Evolutionary conservation across 2,797 vertebrate genomes (phyloP).

Genomic region (Brachyalestes nurse): DNA sequence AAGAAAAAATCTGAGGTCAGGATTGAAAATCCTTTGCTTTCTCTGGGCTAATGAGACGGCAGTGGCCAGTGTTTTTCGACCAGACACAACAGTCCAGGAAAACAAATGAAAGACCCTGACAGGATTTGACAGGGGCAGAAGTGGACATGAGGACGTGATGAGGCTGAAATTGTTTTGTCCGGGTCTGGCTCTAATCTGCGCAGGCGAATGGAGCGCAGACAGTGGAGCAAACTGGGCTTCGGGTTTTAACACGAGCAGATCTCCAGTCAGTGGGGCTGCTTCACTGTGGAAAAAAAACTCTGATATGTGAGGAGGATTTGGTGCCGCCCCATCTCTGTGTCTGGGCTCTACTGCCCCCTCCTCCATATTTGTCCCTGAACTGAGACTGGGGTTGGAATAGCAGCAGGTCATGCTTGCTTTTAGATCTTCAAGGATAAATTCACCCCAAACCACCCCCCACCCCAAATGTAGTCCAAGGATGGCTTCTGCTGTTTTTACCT

Average conservation of each 20-base stretch:
- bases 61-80: neutral
- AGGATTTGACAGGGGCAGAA: neutral
- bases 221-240: neutral
- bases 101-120: neutral
- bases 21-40: no score
- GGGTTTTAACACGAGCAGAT: neutral
- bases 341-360: no score
- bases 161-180: neutral
- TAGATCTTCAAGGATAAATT: no score
- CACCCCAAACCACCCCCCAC: no score
- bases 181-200: neutral
- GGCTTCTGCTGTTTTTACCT: no score
- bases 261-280: neutral
- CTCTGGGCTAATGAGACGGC: neutral
- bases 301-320: neutral
- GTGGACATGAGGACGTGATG: neutral
- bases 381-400: no score
- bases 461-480: no score
- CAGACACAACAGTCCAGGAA: neutral
- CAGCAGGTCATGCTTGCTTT: no score
- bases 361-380: neutral
- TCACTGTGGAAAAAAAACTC: neutral
- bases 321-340: neutral
- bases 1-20: neutral
- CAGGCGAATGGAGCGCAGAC: no score